These are phyloP conservation scores for Phaetusa simplex DNA, from an alignment of 2,113 vertebrate species.

Conservation along the genomic window DNA sequence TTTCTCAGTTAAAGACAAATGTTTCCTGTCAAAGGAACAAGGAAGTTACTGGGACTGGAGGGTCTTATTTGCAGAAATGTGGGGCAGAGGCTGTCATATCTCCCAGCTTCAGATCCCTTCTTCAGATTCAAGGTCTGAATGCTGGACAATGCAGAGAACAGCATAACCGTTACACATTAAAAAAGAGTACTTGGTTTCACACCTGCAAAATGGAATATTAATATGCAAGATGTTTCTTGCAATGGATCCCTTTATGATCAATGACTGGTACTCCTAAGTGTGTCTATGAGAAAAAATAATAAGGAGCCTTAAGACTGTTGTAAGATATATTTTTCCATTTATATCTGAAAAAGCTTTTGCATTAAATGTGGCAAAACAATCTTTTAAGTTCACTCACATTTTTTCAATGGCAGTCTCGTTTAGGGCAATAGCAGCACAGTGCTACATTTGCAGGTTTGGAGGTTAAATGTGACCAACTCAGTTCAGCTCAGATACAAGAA, in stretches of 20 bases:
- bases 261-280: neutral
- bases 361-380: neutral
- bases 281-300: neutral
- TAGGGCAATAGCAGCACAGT: neutral
- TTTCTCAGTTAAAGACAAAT: neutral
- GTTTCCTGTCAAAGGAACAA: neutral
- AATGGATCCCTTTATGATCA: neutral
- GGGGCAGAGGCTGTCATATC: neutral
- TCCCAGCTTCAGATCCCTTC: neutral
- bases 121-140: neutral
- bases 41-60: neutral
- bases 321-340: neutral
- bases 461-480: conserved; percentile 30
- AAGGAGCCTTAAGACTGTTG: neutral
- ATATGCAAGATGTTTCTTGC: neutral
- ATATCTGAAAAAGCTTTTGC: neutral
- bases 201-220: neutral
- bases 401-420: neutral
- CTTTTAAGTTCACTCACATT: neutral
- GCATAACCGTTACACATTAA: neutral
- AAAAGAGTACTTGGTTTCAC: neutral
- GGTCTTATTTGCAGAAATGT: neutral
- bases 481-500: conserved; percentile 44
- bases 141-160: neutral
- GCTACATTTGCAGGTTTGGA: conserved; percentile 15